phyloP scores from a whole-genome alignment of 2,888 invertebrate species.

The Napeogenes inachia region DNA sequence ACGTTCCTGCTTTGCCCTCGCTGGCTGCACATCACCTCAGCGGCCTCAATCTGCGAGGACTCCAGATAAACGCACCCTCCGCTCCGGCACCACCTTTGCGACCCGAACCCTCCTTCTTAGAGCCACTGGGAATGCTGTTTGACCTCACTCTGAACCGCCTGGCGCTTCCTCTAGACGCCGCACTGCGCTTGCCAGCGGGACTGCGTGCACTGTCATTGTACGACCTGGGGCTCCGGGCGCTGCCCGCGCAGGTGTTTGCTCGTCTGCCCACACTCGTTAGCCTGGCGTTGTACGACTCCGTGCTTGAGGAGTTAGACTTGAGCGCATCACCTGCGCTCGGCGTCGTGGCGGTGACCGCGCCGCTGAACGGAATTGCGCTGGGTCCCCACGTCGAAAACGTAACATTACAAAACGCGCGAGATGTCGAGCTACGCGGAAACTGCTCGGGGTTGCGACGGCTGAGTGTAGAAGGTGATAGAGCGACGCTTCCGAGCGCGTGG shows the following conservation, averaged over 20 bases:
- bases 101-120: constrained; percentile 15
- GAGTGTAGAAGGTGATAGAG: constrained; percentile 5
- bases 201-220: constrained; percentile 27
- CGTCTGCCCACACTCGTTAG: constrained; percentile 24
- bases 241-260: constrained; percentile 21
- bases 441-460: constrained; percentile 26
- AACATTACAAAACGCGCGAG: constrained; percentile 15
- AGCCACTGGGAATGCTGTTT: constrained; percentile 14
- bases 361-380: constrained; percentile 21
- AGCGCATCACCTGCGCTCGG: constrained; percentile 20
- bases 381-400: constrained; percentile 22
- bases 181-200: constrained; percentile 21
- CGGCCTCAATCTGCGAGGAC: constrained; percentile 40
- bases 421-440: constrained; percentile 18
- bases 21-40: constrained; percentile 81
- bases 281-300: constrained; percentile 21
- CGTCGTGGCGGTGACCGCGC: constrained; percentile 23
- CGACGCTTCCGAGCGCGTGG: constrained; percentile 22
- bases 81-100: background rate
- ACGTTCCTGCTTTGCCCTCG: constrained; percentile 61
- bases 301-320: constrained; percentile 23
- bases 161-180: constrained; percentile 7
- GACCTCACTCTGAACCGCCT: constrained; percentile 26
- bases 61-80: constrained; percentile 11
- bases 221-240: constrained; percentile 15